phyloP scores from a whole-genome alignment of 2,888 invertebrate species.

The Cataglyphis altisquamis region DNA sequence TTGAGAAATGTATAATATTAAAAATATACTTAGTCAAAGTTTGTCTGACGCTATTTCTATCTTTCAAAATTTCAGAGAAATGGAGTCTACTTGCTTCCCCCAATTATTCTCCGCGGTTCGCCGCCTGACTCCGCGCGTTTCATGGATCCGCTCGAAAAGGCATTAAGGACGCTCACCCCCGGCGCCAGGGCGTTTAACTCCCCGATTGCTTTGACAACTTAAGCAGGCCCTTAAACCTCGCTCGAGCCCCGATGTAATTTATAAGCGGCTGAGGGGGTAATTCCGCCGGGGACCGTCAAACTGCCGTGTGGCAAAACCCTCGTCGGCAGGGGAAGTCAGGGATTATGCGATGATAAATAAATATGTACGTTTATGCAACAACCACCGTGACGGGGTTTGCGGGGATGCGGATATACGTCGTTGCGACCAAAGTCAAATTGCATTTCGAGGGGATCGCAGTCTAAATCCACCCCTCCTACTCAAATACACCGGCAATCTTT shows the following conservation, averaged over 20 bases:
- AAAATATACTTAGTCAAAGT: not conserved
- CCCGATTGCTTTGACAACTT: slow-evolving; percentile 84
- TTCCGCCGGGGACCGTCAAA: slow-evolving; percentile 82
- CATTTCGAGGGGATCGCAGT: slow-evolving; percentile 50
- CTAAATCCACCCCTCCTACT: not conserved
- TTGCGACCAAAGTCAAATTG: slow-evolving; percentile 57
- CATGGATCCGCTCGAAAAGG: slow-evolving; percentile 68
- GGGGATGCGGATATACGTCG: slow-evolving; percentile 17
- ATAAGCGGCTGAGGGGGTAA: slow-evolving; percentile 81
- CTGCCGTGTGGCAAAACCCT: slow-evolving; percentile 84
- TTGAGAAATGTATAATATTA: not conserved
- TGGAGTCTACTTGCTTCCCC: slow-evolving; percentile 9
- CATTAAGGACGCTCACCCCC: slow-evolving; percentile 70
- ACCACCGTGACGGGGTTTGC: slow-evolving; percentile 71
- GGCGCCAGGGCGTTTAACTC: slow-evolving; percentile 79
- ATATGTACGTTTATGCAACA: slow-evolving; percentile 80
- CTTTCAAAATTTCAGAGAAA: slow-evolving; percentile 17
- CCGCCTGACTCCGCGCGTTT: slow-evolving; percentile 45
- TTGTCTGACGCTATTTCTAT: not conserved
- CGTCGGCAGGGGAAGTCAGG: slow-evolving; percentile 82
- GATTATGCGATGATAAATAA: slow-evolving; percentile 86
- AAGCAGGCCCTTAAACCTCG: slow-evolving; percentile 84
- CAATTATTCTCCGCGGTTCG: slow-evolving; percentile 50
- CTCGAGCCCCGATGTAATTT: slow-evolving; percentile 83
- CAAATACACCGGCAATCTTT: slow-evolving; percentile 23